Evolutionary conservation across 2,113 vertebrate species (phyloP).

Genomic region (Cyphomyrus plagiostoma): DNA sequence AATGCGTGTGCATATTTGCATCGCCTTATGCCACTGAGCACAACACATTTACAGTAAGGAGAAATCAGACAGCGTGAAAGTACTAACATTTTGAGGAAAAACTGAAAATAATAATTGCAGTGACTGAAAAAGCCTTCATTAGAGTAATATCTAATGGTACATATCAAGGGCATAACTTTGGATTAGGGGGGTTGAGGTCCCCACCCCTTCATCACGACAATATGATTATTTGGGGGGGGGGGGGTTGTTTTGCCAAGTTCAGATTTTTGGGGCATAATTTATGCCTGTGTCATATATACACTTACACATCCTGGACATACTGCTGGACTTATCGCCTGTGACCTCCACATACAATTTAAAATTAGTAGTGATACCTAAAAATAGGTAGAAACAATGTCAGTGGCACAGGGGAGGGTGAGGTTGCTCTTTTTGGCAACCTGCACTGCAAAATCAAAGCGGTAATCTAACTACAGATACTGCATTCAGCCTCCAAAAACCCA

Average conservation of each 20-base stretch:
- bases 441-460: background rate
- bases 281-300: background rate
- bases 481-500: background rate
- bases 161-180: background rate
- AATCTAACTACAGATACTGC: background rate
- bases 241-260: no score
- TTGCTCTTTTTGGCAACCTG: background rate
- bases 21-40: background rate
- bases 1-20: constrained; percentile 9
- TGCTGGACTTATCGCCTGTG: background rate
- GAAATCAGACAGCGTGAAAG: background rate
- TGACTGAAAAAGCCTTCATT: background rate
- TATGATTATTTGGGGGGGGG: background rate
- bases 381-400: background rate
- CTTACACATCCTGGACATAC: background rate
- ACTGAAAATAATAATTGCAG: background rate
- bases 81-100: background rate
- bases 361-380: background rate
- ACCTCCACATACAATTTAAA: background rate
- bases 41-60: background rate
- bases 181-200: background rate
- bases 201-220: background rate
- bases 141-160: background rate
- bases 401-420: background rate
- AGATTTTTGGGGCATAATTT: background rate